Conservation (phyloP, 1,140 invertebrate genomes). For the Phthorimaea operculella region DNA sequence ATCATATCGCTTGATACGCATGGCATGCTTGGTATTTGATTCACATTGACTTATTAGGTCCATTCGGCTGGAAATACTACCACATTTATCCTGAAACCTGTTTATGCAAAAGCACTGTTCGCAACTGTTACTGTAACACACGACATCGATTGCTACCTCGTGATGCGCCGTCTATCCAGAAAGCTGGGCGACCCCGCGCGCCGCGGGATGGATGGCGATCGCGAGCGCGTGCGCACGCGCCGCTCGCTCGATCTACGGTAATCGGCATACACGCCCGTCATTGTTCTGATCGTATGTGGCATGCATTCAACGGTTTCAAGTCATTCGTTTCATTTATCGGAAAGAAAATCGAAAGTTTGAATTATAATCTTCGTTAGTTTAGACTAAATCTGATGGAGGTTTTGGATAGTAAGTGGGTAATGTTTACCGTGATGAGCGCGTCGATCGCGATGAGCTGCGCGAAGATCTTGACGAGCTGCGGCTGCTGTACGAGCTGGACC, state of each 20-base stretch:
- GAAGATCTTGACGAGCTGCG: conserved; percentile 62
- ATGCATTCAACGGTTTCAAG: conserved; percentile 26
- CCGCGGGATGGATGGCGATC: conserved; percentile 87
- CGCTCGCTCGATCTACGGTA: conserved; percentile 62
- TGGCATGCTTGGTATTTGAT: too few species aligned
- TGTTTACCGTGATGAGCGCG: conserved; percentile 56
- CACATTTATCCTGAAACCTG: too few species aligned
- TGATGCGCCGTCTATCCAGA: conserved; percentile 88
- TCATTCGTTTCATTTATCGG: conserved; percentile 15
- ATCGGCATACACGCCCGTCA: conserved; percentile 63
- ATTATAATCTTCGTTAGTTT: conserved; percentile 6
- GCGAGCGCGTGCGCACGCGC: conserved; percentile 71
- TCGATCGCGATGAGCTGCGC: conserved; percentile 59
- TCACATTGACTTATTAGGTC: too few species aligned
- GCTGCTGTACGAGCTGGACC: conserved; percentile 60
- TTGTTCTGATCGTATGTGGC: conserved; percentile 40
- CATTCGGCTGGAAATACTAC: too few species aligned
- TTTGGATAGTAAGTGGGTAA: background rate
- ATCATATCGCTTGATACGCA: too few species aligned
- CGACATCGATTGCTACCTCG: conserved; percentile 73
- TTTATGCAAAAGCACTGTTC: conserved; percentile 13
- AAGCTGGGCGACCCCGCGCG: conserved; percentile 91
- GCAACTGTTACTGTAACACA: background rate
- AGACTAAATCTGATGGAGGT: background rate
- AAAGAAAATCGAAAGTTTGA: conserved; percentile 17